phyloP scores from a whole-genome alignment of 2,888 invertebrate genomes.

The Sesia bembeciformis region DNA sequence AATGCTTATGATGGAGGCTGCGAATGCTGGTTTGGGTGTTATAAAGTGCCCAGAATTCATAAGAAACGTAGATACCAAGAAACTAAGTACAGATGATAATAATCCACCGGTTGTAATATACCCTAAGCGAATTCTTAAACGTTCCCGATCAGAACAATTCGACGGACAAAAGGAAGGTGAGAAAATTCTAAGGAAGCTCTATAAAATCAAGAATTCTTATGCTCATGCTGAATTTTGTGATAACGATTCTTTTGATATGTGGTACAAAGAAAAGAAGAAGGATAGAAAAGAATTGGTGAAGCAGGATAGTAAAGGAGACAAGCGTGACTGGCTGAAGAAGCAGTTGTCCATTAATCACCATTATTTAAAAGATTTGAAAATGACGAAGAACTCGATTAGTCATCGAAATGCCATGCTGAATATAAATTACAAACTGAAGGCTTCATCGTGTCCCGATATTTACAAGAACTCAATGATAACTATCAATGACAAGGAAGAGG shows the following conservation, averaged over 20 bases:
- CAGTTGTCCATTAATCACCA: conserved; percentile 76
- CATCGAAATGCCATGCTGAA: conserved; percentile 90
- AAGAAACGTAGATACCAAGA: conserved; percentile 4
- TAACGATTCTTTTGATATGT: neutral
- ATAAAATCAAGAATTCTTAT: conserved; percentile 40
- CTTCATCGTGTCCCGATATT: conserved; percentile 94
- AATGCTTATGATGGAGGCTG: neutral
- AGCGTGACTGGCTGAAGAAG: conserved; percentile 62
- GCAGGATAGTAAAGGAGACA: conserved; percentile 56
- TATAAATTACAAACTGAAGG: conserved; percentile 85
- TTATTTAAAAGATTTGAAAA: conserved; percentile 80
- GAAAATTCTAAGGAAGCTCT: conserved; percentile 24
- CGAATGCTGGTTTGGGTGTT: neutral
- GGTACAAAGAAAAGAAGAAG: conserved; percentile 10
- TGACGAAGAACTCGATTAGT: conserved; percentile 87
- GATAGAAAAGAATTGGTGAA: conserved; percentile 49
- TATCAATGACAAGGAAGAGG: conserved; percentile 84
- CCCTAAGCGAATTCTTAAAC: conserved; percentile 30
- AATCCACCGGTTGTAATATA: conserved; percentile 38
- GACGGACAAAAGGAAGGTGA: conserved; percentile 18
- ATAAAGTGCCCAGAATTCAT: neutral
- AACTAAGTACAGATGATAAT: conserved; percentile 19
- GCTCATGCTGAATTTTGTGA: conserved; percentile 4
- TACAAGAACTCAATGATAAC: conserved; percentile 92
- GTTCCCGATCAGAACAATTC: conserved; percentile 48